Conservation (phyloP, 2,888 invertebrate species). For the Hylaea fasciaria region DNA sequence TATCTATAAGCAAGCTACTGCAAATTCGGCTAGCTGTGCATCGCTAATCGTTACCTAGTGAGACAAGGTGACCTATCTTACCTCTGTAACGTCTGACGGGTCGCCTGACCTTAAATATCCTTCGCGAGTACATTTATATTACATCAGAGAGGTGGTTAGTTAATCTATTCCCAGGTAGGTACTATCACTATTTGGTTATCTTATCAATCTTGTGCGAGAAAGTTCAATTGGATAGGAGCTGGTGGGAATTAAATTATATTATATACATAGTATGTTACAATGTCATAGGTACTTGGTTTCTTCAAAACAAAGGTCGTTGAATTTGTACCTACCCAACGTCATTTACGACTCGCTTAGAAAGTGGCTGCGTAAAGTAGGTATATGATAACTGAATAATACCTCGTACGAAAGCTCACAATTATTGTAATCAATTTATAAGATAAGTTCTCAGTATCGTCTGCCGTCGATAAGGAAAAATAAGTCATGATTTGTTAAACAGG, state of each 20-base stretch:
- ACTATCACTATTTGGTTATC: conserved; percentile 13
- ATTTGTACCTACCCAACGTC: no score
- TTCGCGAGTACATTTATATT: conserved; percentile 2
- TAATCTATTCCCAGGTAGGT: conserved; percentile 28
- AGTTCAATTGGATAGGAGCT: conserved; percentile 40
- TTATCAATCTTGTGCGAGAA: neutral
- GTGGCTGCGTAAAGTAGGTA: no score
- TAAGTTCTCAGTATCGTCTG: no score
- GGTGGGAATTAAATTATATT: neutral
- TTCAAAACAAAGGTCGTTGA: neutral
- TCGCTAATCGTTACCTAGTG: conserved; percentile 34
- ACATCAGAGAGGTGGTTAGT: conserved; percentile 5
- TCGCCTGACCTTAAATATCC: conserved; percentile 12
- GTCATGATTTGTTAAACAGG: no score
- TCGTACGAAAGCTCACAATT: no score
- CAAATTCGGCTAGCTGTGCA: conserved; percentile 16
- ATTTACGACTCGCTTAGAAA: no score
- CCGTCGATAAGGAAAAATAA: no score
- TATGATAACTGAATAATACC: no score
- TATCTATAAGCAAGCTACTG: no score
- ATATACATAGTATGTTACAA: neutral
- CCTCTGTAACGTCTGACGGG: conserved; percentile 44
- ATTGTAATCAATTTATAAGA: no score
- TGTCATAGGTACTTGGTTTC: neutral
- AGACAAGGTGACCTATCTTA: conserved; percentile 57